Percentiles rank a stretch among this genome's conserved stretches.
Conservation (phyloP, 2,797 vertebrate species). For the Sebastes iracundus region DNA sequence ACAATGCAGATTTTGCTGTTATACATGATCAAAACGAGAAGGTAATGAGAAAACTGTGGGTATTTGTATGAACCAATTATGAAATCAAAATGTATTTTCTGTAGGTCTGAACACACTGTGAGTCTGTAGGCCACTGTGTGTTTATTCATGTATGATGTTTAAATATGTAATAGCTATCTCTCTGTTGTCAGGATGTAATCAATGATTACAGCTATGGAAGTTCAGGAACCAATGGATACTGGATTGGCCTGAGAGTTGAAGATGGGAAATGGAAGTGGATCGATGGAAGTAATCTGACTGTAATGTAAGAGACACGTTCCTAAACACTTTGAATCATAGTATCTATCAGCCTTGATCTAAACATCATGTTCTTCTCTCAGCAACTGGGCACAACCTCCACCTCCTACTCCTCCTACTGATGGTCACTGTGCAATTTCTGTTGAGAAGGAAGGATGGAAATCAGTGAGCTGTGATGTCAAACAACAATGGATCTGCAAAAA, state of each 20-base stretch:
- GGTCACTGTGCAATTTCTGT: conserved; percentile 14
- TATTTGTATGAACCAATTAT: not conserved
- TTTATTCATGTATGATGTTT: not conserved
- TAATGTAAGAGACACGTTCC: conserved; percentile 26
- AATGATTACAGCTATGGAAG: not conserved
- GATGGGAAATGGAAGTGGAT: conserved; percentile 56
- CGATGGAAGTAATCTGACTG: not conserved
- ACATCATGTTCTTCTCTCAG: conserved; percentile 2
- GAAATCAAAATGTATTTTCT: not conserved
- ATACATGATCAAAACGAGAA: conserved; percentile 25
- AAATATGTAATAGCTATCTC: not conserved
- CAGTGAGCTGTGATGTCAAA: accelerated
- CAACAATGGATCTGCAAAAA: conserved; percentile 51
- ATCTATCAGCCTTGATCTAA: not conserved
- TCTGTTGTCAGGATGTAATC: conserved; percentile 9
- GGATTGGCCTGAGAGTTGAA: conserved; percentile 59
- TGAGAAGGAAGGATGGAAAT: accelerated
- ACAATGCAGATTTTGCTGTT: conserved; percentile 37
- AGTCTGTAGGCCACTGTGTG: accelerated
- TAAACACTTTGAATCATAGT: not conserved
- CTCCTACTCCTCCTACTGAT: accelerated
- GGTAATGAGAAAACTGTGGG: conserved; percentile 30
- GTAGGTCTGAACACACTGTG: not conserved
- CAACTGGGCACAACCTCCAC: accelerated
- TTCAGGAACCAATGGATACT: conserved; percentile 34